These are phyloP conservation scores for Caenorhabditis panamensis DNA, from an alignment of 2,888 invertebrate genomes.

Conservation along the genomic window DNA sequence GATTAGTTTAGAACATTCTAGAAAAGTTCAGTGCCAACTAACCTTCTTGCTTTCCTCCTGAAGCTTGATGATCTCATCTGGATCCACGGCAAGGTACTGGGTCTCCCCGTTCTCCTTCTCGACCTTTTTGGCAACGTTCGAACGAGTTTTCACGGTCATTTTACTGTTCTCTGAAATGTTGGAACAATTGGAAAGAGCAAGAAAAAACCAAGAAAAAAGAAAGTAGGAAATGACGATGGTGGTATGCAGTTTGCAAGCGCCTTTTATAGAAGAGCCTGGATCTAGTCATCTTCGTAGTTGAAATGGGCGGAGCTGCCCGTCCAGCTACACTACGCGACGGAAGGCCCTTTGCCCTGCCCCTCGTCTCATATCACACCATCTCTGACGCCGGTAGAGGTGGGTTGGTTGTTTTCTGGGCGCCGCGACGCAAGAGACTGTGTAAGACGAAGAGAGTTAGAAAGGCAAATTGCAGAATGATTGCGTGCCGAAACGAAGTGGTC, in stretches of 20 bases:
- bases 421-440: constrained; percentile 9
- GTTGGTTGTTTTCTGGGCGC: constrained; percentile 59
- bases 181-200: not conserved
- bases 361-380: constrained; percentile 58
- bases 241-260: not conserved
- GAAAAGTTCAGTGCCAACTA: not conserved
- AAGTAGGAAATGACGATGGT: not conserved
- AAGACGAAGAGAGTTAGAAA: constrained; percentile 19
- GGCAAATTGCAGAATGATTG: constrained; percentile 43
- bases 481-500: constrained; percentile 49
- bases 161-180: constrained; percentile 17
- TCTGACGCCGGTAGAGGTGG: constrained; percentile 40
- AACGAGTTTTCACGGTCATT: constrained; percentile 62
- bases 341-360: constrained; percentile 54
- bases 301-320: constrained; percentile 36
- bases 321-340: constrained; percentile 44
- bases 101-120: constrained; percentile 47
- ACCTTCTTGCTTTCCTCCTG: constrained; percentile 68
- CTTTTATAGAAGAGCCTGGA: constrained; percentile 51
- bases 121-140: constrained; percentile 33
- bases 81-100: constrained; percentile 72
- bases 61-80: constrained; percentile 71
- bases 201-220: constrained; percentile 4
- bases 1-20: not conserved
- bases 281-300: constrained; percentile 39